These are phyloP conservation scores for Boulengeromyrus knoepffleri DNA, from an alignment of 2,113 vertebrate species.

Conservation along the genomic window DNA sequence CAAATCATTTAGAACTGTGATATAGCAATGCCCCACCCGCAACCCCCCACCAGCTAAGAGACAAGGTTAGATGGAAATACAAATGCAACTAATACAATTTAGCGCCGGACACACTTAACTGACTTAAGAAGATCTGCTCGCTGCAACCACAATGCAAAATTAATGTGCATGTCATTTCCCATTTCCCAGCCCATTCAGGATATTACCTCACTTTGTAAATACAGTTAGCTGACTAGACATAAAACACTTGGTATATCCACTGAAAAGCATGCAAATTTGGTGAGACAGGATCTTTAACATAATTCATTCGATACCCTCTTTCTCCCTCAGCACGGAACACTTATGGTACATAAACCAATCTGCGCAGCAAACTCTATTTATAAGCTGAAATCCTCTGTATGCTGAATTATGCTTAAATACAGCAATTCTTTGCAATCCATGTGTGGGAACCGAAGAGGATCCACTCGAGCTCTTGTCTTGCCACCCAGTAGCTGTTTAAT, in stretches of 20 bases:
- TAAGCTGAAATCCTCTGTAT: neutral
- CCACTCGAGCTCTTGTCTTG: neutral
- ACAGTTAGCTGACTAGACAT: constrained; percentile 36
- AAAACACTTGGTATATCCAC: constrained; percentile 42
- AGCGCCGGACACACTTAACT: constrained; percentile 25
- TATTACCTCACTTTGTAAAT: constrained; percentile 33
- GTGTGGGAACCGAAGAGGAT: neutral
- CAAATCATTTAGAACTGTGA: constrained; percentile 37
- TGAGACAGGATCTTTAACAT: constrained; percentile 28
- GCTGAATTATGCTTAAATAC: neutral
- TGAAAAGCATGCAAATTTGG: constrained; percentile 47
- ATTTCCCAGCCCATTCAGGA: constrained; percentile 39
- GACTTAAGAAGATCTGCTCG: constrained; percentile 35
- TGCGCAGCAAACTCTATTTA: neutral
- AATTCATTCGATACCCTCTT: constrained; percentile 5
- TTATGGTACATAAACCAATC: neutral
- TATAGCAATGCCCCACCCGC: constrained; percentile 16
- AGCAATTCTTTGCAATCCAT: neutral
- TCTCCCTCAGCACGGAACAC: neutral
- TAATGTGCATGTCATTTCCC: constrained; percentile 24
- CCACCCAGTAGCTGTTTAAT: neutral
- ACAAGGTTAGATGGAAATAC: neutral
- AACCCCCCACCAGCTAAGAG: neutral
- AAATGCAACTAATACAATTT: constrained; percentile 15
- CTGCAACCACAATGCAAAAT: constrained; percentile 32